Evolutionary conservation across 1,140 invertebrate species (phyloP).

Genomic region (Formica selysi): DNA sequence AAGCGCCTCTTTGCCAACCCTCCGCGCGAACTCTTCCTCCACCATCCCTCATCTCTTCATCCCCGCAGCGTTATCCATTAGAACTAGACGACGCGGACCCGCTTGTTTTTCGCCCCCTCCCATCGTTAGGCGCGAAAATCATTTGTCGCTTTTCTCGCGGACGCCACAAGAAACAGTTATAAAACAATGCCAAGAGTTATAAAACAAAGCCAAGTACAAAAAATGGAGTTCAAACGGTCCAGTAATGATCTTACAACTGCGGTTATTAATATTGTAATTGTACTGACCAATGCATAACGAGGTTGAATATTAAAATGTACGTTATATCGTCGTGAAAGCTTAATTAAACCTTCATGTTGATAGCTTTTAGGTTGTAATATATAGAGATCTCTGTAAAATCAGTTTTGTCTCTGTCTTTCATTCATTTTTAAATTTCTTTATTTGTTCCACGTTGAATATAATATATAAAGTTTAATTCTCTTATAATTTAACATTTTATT

Average conservation of each 20-base stretch:
- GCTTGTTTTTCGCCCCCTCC: slow-evolving; percentile 25
- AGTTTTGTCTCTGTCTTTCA: too few species aligned
- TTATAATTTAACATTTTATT: background rate
- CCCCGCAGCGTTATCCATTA: slow-evolving; percentile 43
- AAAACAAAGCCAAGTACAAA: background rate
- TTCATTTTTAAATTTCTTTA: background rate
- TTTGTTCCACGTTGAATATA: background rate
- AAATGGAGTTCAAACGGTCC: too few species aligned
- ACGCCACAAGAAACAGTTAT: slow-evolving; percentile 4
- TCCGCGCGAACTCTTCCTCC: slow-evolving; percentile 49
- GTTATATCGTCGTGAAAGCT: background rate
- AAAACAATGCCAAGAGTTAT: background rate
- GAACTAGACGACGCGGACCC: slow-evolving; percentile 47
- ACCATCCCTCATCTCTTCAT: slow-evolving; percentile 5
- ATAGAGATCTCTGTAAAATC: background rate
- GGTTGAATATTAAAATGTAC: slow-evolving; percentile 19
- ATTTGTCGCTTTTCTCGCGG: slow-evolving; percentile 52
- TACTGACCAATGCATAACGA: background rate
- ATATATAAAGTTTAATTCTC: background rate
- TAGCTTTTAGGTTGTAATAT: background rate
- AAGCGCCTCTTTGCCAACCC: slow-evolving; percentile 60
- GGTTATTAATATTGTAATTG: slow-evolving; percentile 38
- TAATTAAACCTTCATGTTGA: background rate
- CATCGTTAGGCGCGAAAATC: slow-evolving; percentile 51
- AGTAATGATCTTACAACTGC: background rate